A percentile compares a stretch with the other conserved stretches of the same genome.
These are phyloP conservation scores for Noctuana brunneofusca DNA, from an alignment of 2,888 invertebrate species.

Conservation along the genomic window DNA sequence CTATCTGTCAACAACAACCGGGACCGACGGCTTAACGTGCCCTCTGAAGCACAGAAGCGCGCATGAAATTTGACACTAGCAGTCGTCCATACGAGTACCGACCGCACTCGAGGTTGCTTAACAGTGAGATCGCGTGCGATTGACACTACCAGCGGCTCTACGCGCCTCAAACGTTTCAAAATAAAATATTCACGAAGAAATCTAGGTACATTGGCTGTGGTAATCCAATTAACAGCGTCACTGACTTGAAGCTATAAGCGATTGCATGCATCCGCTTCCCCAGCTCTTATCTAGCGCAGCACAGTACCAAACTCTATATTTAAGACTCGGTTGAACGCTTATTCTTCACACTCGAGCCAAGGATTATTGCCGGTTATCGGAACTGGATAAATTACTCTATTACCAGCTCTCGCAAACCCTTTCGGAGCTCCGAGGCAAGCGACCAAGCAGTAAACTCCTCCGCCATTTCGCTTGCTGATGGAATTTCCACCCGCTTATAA, in stretches of 20 bases:
- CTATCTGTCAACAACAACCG: no score
- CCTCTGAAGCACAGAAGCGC: no score
- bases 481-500: slow-evolving; percentile 55
- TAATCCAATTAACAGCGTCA: slow-evolving; percentile 25
- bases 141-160: no score
- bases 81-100: no score
- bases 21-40: no score
- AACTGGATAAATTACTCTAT: slow-evolving; percentile 79
- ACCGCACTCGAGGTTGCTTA: no score
- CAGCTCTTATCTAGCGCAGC: slow-evolving; percentile 43
- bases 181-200: neutral
- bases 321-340: slow-evolving; percentile 44
- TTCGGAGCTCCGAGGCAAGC: slow-evolving; percentile 48
- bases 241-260: neutral
- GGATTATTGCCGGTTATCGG: slow-evolving; percentile 77
- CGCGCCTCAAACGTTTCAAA: no score
- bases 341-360: slow-evolving; percentile 54
- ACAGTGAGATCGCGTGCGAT: no score
- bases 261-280: slow-evolving; percentile 25
- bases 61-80: no score
- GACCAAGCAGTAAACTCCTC: slow-evolving; percentile 12
- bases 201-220: neutral
- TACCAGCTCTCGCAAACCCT: slow-evolving; percentile 64
- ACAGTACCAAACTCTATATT: slow-evolving; percentile 48
- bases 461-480: slow-evolving; percentile 46